Percentiles rank a stretch among this genome's conserved stretches.
Conservation (phyloP, 2,888 invertebrate genomes). For the Leucophora obtusa region DNA sequence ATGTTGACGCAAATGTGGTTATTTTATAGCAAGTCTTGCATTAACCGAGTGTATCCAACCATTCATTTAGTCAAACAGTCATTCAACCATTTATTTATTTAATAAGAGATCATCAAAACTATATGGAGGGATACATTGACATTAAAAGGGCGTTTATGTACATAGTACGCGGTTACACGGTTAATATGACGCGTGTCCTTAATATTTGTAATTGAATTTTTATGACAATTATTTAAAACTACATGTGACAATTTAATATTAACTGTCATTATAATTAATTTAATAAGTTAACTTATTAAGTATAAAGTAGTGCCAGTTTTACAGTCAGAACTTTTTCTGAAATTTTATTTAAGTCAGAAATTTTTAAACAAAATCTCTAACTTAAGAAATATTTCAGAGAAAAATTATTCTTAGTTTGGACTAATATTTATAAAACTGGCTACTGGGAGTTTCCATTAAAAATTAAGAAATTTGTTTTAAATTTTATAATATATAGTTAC, state of each 20-base stretch:
- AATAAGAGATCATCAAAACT: slow-evolving; percentile 47
- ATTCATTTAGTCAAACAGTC: slow-evolving; percentile 52
- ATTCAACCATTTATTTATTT: slow-evolving; percentile 42
- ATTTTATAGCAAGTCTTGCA: slow-evolving; percentile 72
- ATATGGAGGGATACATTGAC: slow-evolving; percentile 27
- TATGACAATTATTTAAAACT: slow-evolving; percentile 13
- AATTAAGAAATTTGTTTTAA: too few species aligned
- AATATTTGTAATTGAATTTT: slow-evolving; percentile 16
- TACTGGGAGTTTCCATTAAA: too few species aligned
- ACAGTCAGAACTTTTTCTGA: too few species aligned
- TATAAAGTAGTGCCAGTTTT: too few species aligned
- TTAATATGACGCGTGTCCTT: slow-evolving; percentile 52
- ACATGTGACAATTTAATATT: slow-evolving; percentile 54
- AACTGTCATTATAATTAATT: slow-evolving; percentile 44
- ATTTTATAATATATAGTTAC: too few species aligned
- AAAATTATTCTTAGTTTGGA: too few species aligned
- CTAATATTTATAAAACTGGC: too few species aligned
- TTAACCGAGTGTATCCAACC: slow-evolving; percentile 49
- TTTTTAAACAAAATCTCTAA: too few species aligned
- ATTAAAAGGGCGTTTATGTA: slow-evolving; percentile 47
- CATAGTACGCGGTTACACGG: slow-evolving; percentile 45
- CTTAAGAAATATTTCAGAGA: too few species aligned
- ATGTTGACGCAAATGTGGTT: slow-evolving; percentile 72
- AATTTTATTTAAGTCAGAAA: too few species aligned
- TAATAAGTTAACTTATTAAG: too few species aligned